phyloP scores from a whole-genome alignment of 1,140 invertebrate genomes.

The Neelides sp. region DNA sequence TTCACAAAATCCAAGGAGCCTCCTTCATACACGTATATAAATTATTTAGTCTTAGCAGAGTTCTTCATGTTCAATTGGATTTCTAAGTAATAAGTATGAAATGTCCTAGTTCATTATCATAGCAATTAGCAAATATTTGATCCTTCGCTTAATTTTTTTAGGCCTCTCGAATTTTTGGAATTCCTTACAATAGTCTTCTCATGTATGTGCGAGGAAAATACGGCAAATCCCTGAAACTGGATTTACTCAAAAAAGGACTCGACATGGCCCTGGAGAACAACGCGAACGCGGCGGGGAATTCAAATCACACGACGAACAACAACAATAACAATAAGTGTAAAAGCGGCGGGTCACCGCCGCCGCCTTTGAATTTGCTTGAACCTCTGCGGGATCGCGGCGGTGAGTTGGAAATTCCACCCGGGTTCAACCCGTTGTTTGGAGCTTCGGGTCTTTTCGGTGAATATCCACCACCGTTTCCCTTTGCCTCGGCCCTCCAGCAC shows the following conservation, averaged over 20 bases:
- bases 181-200: constrained; percentile 76
- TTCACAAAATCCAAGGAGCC: no score
- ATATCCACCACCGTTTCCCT: constrained; percentile 27
- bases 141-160: no score
- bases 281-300: constrained; percentile 32
- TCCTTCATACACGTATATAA: no score
- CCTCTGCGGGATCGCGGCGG: constrained; percentile 10
- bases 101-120: no score
- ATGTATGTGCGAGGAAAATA: constrained; percentile 89
- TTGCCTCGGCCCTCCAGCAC: constrained; percentile 23
- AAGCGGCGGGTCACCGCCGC: constrained; percentile 14
- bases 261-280: constrained; percentile 31
- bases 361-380: neutral
- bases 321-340: constrained; percentile 25
- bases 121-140: no score
- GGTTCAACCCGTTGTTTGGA: constrained; percentile 22
- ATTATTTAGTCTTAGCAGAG: no score
- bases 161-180: constrained; percentile 74
- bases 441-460: constrained; percentile 25
- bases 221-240: constrained; percentile 73
- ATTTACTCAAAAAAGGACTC: constrained; percentile 60
- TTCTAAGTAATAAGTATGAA: no score
- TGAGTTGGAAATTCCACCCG: constrained; percentile 12
- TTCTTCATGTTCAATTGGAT: no score
- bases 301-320: constrained; percentile 5